These are phyloP conservation scores for Aphyosemion australe DNA, from an alignment of 2,113 vertebrate genomes.

Conservation along the genomic window DNA sequence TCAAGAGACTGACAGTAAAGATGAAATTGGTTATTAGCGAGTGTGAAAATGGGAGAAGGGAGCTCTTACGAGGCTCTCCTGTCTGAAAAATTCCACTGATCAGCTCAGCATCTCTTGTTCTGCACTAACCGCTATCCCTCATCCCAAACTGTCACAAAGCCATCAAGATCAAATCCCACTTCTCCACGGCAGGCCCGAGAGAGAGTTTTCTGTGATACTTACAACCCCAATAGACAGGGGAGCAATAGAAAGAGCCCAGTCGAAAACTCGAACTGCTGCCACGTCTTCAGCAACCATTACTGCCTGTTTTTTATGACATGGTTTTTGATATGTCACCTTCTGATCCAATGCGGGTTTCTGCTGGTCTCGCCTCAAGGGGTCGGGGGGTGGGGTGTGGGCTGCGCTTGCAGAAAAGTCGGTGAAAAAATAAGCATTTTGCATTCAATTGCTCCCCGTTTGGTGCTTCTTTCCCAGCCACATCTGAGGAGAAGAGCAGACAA, in stretches of 20 bases:
- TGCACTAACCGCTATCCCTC: constrained; percentile 74
- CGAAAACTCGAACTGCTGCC: constrained; percentile 69
- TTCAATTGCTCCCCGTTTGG: constrained; percentile 75
- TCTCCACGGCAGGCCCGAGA: constrained; percentile 65
- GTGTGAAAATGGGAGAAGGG: constrained; percentile 38
- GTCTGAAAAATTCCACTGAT: constrained; percentile 70
- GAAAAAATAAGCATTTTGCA: constrained; percentile 74
- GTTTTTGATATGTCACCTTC: constrained; percentile 76
- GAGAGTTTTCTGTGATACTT: constrained; percentile 69
- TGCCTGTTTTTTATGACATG: constrained; percentile 70
- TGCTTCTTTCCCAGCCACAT: constrained; percentile 51
- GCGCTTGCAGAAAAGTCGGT: constrained; percentile 66
- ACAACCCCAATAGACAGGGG: constrained; percentile 68
- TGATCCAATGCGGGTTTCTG: constrained; percentile 70
- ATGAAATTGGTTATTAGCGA: constrained; percentile 48
- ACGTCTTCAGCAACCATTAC: constrained; percentile 75
- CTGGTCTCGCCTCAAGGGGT: constrained; percentile 72
- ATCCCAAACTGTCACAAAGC: constrained; percentile 73
- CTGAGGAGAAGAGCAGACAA: constrained; percentile 76
- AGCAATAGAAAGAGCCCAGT: constrained; percentile 66
- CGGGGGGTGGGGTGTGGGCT: constrained; percentile 49
- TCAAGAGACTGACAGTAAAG: constrained; percentile 25
- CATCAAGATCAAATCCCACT: constrained; percentile 73
- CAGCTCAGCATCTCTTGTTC: constrained; percentile 66
- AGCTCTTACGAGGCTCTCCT: constrained; percentile 49